phyloP scores from a whole-genome alignment of 2,113 vertebrate genomes.

The Centropristis striata region DNA sequence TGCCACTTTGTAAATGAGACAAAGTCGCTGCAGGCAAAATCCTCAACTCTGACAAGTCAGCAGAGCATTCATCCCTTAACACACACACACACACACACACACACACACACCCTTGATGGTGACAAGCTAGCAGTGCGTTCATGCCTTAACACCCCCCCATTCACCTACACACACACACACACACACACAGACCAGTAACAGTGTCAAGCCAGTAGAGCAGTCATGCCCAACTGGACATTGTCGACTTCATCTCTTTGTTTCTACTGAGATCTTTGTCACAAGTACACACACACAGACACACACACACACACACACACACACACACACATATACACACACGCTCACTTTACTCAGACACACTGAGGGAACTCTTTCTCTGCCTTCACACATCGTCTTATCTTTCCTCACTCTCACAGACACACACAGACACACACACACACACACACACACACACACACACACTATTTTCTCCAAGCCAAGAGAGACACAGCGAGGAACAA shows the following conservation, averaged over 20 bases:
- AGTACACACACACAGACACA: background rate
- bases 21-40: slow-evolving; percentile 65
- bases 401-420: background rate
- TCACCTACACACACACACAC: slow-evolving; percentile 8
- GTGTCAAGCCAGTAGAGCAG: slow-evolving; percentile 44
- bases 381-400: slow-evolving; percentile 18
- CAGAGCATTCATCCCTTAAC: slow-evolving; percentile 62
- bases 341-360: slow-evolving; percentile 16
- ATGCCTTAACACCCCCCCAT: slow-evolving; percentile 32
- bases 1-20: slow-evolving; percentile 66
- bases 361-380: background rate
- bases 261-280: slow-evolving; percentile 38
- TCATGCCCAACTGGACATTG: slow-evolving; percentile 45
- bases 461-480: slow-evolving; percentile 13
- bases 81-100: slow-evolving; percentile 23
- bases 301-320: background rate
- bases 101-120: slow-evolving; percentile 48
- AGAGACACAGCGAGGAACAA: slow-evolving; percentile 19
- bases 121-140: slow-evolving; percentile 48
- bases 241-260: slow-evolving; percentile 57
- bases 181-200: slow-evolving; percentile 2
- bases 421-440: background rate
- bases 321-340: background rate
- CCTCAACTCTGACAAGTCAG: slow-evolving; percentile 72
- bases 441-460: slow-evolving; percentile 7